phyloP scores from a whole-genome alignment of 2,797 vertebrate genomes.

The Schizopygopsis malacanthus region DNA sequence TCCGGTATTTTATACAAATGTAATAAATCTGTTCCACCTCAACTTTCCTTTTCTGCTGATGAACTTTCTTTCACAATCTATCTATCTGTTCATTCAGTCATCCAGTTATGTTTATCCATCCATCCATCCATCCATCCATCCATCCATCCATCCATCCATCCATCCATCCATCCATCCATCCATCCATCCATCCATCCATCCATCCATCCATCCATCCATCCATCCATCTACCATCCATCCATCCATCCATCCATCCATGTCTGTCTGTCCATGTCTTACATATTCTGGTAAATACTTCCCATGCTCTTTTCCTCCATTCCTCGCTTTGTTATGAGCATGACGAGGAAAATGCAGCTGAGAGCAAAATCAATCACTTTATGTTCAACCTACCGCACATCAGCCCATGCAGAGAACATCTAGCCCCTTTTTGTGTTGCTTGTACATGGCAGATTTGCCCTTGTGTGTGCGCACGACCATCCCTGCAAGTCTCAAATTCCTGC shows the following conservation, averaged over 20 bases:
- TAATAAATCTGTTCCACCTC: neutral
- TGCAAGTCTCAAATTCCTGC: conserved; percentile 13
- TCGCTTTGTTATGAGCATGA: neutral
- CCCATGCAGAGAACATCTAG: conserved; percentile 12
- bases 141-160: neutral
- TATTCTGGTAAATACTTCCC: neutral
- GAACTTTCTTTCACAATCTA: neutral
- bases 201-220: too few species aligned
- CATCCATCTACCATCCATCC: neutral
- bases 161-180: too few species aligned
- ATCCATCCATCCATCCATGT: neutral
- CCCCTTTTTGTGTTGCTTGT: neutral
- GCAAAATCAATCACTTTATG: conserved; percentile 32
- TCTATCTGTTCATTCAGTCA: neutral
- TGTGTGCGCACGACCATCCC: neutral
- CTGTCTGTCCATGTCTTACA: neutral
- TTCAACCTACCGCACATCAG: conserved; percentile 9
- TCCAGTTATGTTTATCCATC: neutral
- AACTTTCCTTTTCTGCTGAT: neutral
- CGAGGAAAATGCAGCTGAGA: neutral
- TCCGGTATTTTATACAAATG: neutral
- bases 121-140: neutral
- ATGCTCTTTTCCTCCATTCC: neutral
- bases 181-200: too few species aligned
- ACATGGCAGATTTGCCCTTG: conserved; percentile 8